These are phyloP conservation scores for Achroia grisella DNA, from an alignment of 1,140 invertebrate species.

Conservation along the genomic window DNA sequence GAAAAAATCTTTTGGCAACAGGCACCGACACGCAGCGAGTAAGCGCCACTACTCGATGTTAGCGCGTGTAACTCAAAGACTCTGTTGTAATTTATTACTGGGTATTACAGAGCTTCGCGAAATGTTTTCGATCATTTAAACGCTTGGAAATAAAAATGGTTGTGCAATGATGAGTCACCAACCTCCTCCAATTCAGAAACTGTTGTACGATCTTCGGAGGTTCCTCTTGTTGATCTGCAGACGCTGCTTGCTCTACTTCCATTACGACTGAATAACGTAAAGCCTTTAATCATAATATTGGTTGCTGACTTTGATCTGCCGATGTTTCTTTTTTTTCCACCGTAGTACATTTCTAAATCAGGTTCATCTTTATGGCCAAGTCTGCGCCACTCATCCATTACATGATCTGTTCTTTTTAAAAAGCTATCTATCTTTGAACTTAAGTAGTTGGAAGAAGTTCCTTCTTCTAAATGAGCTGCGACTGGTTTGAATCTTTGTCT, in stretches of 20 bases:
- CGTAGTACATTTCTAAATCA: conserved; percentile 54
- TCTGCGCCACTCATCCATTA: conserved; percentile 87
- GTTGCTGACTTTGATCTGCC: conserved; percentile 82
- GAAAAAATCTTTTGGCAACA: conserved; percentile 56
- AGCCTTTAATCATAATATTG: conserved; percentile 86
- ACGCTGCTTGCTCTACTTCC: conserved; percentile 70
- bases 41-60: conserved; percentile 46
- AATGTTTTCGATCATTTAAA: conserved; percentile 14
- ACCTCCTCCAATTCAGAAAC: conserved; percentile 79
- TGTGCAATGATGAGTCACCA: conserved; percentile 29
- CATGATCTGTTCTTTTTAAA: conserved; percentile 86
- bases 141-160: conserved; percentile 17
- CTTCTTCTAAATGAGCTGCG: conserved; percentile 82
- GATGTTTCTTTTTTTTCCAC: conserved; percentile 60
- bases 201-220: conserved; percentile 76
- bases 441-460: conserved; percentile 83
- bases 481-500: conserved; percentile 79
- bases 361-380: conserved; percentile 75
- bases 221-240: conserved; percentile 69
- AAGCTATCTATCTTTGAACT: conserved; percentile 86
- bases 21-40: conserved; percentile 23
- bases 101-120: conserved; percentile 24
- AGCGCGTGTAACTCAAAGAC: conserved; percentile 29
- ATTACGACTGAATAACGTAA: conserved; percentile 80
- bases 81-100: conserved; percentile 41